Conservation (phyloP, 2,888 invertebrate species). For the Teleogryllus oceanicus region DNA sequence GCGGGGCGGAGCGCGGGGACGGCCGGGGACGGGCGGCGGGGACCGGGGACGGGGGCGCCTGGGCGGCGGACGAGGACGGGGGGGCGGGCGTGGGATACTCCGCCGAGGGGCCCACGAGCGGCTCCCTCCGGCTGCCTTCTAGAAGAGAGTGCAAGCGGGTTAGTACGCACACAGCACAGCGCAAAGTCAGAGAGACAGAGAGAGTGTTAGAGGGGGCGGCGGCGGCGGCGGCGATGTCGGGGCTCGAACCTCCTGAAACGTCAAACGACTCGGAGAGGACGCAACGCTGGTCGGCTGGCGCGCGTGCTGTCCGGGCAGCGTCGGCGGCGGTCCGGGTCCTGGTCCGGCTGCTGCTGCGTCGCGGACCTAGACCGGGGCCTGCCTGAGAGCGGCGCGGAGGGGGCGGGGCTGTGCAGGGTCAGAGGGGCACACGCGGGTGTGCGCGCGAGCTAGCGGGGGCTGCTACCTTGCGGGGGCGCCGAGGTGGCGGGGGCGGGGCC, state of each 20-base stretch:
- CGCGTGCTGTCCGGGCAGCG: too few relatives aligned
- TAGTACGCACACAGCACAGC: constrained; percentile 31
- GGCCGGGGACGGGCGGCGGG: constrained; percentile 34
- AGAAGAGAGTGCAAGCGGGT: constrained; percentile 37
- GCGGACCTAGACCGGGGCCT: neutral
- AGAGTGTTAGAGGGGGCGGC: neutral
- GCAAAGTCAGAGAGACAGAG: neutral
- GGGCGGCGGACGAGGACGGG: constrained; percentile 33
- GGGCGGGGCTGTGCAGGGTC: neutral
- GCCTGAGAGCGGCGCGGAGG: neutral
- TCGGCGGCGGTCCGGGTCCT: too few relatives aligned
- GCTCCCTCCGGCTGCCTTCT: constrained; percentile 35
- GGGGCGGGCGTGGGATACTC: constrained; percentile 32
- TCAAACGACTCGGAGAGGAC: neutral
- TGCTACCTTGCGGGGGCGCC: neutral
- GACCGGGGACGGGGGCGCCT: constrained; percentile 27
- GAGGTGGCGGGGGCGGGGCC: neutral
- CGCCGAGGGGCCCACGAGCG: constrained; percentile 33
- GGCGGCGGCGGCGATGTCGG: neutral
- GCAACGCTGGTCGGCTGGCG: too few relatives aligned
- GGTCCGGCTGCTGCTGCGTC: too few relatives aligned
- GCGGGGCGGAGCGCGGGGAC: constrained; percentile 25
- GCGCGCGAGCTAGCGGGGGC: constrained; percentile 18
- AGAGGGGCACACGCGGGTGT: neutral
- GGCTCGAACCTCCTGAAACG: neutral